Conservation (phyloP, 1,140 invertebrate species). For the Papilio dardanus region DNA sequence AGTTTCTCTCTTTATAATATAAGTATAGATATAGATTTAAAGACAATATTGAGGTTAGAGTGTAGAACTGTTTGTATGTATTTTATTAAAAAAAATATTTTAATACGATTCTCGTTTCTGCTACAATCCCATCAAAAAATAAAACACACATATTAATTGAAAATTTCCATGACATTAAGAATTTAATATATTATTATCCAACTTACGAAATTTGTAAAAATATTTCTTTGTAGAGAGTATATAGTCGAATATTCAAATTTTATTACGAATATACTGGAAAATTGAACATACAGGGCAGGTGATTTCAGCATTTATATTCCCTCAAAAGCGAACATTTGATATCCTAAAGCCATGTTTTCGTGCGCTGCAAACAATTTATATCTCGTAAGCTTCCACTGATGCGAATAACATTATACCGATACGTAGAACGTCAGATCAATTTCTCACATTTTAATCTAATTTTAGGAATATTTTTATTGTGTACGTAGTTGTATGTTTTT, state of each 20-base stretch:
- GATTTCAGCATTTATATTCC: slow-evolving; percentile 21
- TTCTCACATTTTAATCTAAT: neutral
- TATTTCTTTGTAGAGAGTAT: neutral
- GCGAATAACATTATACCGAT: neutral
- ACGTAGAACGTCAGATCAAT: neutral
- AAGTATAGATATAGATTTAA: too few species aligned
- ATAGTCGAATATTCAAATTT: slow-evolving; percentile 4
- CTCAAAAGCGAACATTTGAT: slow-evolving; percentile 17
- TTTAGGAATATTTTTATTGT: too few species aligned
- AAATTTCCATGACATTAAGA: neutral
- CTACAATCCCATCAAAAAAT: too few species aligned
- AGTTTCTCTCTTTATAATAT: too few species aligned
- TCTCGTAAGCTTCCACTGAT: slow-evolving; percentile 1
- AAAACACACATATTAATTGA: neutral
- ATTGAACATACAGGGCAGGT: slow-evolving; percentile 16
- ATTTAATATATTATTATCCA: neutral
- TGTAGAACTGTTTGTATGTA: too few species aligned
- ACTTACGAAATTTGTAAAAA: neutral
- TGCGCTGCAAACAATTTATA: slow-evolving; percentile 19
- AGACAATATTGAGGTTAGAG: too few species aligned
- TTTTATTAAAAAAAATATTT: too few species aligned
- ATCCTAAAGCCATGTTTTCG: slow-evolving; percentile 20
- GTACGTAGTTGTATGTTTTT: neutral
- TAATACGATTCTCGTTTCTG: too few species aligned
- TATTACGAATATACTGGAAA: slow-evolving; percentile 14